These are phyloP conservation scores for Thera obeliscata DNA, from an alignment of 2,888 invertebrate genomes.

Conservation along the genomic window DNA sequence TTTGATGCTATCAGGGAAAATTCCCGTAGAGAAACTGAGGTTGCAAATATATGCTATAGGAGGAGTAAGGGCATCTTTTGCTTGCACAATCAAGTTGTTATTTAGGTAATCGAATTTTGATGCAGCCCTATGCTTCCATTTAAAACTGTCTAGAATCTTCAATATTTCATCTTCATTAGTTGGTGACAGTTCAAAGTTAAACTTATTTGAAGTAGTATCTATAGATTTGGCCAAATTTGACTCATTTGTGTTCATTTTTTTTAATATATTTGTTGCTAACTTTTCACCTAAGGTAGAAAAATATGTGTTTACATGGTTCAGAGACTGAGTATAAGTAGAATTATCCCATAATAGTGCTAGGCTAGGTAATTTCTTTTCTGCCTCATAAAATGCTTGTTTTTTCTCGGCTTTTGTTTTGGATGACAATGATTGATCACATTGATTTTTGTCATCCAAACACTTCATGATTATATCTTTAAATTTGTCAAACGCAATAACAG, in stretches of 20 bases:
- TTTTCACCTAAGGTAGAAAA: slow-evolving; percentile 20
- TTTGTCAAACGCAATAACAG: slow-evolving; percentile 9
- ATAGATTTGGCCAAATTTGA: slow-evolving; percentile 12
- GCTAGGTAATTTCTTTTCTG: not conserved
- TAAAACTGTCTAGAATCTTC: slow-evolving; percentile 7
- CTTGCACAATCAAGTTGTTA: slow-evolving; percentile 4
- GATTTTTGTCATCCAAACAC: not conserved
- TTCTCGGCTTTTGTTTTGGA: not conserved
- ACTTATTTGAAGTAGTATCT: not conserved
- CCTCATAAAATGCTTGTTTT: not conserved
- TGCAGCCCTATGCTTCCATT: not conserved
- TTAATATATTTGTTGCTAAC: slow-evolving; percentile 8
- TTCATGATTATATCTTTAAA: slow-evolving; percentile 8
- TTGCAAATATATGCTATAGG: slow-evolving; percentile 18
- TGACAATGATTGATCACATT: not conserved
- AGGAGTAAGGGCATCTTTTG: slow-evolving; percentile 10
- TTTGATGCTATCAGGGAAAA: slow-evolving; percentile 18
- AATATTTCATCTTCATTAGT: slow-evolving; percentile 19
- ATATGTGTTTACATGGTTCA: slow-evolving; percentile 10
- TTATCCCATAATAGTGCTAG: slow-evolving; percentile 7
- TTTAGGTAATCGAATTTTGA: slow-evolving; percentile 1
- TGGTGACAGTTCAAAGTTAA: slow-evolving; percentile 10
- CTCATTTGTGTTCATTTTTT: slow-evolving; percentile 9
- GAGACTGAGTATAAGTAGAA: slow-evolving; percentile 2
- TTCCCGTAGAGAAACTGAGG: slow-evolving; percentile 13